Conservation (phyloP, 2,113 vertebrate genomes). For the Martes martes region DNA sequence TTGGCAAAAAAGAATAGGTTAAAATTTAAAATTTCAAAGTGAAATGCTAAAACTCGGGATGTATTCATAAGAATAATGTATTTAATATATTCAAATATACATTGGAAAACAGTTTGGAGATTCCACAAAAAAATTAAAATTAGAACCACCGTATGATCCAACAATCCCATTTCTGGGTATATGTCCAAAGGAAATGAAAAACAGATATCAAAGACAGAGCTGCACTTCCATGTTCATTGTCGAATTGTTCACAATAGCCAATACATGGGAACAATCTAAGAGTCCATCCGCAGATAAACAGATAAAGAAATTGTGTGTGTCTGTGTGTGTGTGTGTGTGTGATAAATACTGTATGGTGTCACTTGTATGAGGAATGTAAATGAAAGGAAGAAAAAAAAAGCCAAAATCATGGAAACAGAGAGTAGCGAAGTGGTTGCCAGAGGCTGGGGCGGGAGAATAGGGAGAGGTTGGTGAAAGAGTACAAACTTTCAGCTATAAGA, state of each 20-base stretch:
- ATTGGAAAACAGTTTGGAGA: background rate
- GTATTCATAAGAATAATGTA: background rate
- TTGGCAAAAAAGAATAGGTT: background rate
- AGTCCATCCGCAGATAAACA: background rate
- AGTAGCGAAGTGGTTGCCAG: background rate
- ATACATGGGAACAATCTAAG: background rate
- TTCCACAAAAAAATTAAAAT: background rate
- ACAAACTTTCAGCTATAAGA: background rate
- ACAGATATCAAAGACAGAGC: background rate
- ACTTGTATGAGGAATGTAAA: background rate
- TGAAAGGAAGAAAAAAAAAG: background rate
- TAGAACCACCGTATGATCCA: background rate
- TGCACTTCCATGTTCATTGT: background rate
- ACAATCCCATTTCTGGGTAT: background rate
- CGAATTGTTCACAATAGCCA: background rate
- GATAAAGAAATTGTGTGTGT: background rate
- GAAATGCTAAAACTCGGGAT: background rate
- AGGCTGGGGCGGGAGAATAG: background rate
- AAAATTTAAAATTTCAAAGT: conserved; percentile 28
- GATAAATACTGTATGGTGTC: background rate
- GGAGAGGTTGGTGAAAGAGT: background rate
- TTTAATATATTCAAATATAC: conserved; percentile 32
- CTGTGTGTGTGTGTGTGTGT: background rate
- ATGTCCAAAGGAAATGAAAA: background rate
- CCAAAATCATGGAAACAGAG: background rate